Evolutionary conservation across 53 echinoderm and acorn worm species (phyloP).

Genomic region (Holothuria leucospilota): DNA sequence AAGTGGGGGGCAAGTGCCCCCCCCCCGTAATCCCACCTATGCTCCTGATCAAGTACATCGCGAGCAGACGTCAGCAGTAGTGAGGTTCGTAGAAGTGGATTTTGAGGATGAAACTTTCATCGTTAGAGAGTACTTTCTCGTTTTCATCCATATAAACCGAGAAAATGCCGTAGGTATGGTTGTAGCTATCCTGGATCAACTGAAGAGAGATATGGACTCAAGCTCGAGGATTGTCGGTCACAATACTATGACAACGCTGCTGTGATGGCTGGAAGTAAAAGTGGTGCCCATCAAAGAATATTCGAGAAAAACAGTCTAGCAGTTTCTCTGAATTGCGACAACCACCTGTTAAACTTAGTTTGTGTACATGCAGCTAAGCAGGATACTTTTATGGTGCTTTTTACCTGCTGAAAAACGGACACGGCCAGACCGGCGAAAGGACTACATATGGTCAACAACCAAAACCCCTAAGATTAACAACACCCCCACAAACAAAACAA

Average conservation of each 20-base stretch:
- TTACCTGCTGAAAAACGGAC: no score
- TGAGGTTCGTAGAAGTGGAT: slow-evolving; percentile 34
- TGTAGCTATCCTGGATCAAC: slow-evolving; percentile 3
- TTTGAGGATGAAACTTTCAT: slow-evolving; percentile 1
- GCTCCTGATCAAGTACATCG: slow-evolving; percentile 38
- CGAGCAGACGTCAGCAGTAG: slow-evolving; percentile 47
- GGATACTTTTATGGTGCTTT: no score
- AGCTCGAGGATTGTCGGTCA: slow-evolving; percentile 21
- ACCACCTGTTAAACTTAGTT: not conserved
- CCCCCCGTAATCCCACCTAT: no score
- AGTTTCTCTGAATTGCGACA: not conserved
- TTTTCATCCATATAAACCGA: not conserved
- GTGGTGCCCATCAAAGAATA: slow-evolving; percentile 28
- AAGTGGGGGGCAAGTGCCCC: no score
- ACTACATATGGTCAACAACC: no score
- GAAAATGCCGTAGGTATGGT: slow-evolving; percentile 29
- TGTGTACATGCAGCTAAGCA: not conserved
- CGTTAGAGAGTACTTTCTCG: no score
- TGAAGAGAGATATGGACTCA: slow-evolving; percentile 26
- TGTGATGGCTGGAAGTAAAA: slow-evolving; percentile 34
- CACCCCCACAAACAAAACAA: no score
- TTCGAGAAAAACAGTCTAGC: slow-evolving; percentile 11
- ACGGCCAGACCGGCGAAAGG: no score
- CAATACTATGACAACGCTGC: slow-evolving; percentile 39
- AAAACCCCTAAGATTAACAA: no score